phyloP scores from a whole-genome alignment of 2,113 vertebrate genomes.

The Microtus montanus region DNA sequence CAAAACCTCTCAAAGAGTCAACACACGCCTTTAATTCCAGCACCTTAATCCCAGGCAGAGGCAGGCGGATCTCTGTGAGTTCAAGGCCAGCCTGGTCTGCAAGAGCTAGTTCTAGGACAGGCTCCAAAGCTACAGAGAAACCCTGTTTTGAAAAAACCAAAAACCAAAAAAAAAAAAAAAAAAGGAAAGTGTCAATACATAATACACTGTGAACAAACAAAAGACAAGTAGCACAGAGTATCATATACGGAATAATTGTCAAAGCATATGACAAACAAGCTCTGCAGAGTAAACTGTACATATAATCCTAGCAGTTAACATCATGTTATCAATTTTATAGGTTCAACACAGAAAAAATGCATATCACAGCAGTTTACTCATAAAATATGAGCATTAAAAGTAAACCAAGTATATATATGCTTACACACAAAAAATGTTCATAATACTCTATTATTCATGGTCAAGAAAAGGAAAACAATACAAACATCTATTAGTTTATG shows the following conservation, averaged over 20 bases:
- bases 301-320: background rate
- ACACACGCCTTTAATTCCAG: background rate
- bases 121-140: no score
- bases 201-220: background rate
- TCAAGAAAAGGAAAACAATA: constrained; percentile 18
- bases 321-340: constrained; percentile 25
- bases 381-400: background rate
- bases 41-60: no score
- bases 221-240: background rate
- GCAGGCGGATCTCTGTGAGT: no score
- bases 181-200: background rate
- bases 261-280: background rate
- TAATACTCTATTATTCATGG: constrained; percentile 6
- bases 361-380: constrained; percentile 24
- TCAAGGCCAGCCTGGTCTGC: no score
- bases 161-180: no score
- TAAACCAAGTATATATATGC: background rate
- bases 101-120: no score
- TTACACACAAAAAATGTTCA: constrained; percentile 22
- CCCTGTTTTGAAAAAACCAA: no score
- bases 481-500: constrained; percentile 16
- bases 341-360: constrained; percentile 21
- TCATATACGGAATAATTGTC: background rate
- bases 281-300: constrained; percentile 23
- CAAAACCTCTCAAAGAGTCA: background rate